These are phyloP conservation scores for Enteromius viviparus DNA, from an alignment of 2,797 vertebrate species.

Conservation along the genomic window DNA sequence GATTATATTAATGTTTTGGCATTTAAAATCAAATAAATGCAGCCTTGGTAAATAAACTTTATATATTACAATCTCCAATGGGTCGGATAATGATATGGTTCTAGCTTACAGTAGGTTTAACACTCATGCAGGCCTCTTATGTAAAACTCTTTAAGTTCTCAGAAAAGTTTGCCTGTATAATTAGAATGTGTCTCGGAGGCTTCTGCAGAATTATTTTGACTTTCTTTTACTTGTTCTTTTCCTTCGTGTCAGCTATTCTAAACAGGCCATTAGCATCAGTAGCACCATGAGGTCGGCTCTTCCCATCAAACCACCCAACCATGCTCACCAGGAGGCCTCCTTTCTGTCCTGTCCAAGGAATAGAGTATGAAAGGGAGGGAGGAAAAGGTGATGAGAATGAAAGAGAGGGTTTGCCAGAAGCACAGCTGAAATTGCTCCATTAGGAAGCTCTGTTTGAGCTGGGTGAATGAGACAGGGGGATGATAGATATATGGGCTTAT, in stretches of 20 bases:
- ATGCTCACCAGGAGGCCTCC: slow-evolving; percentile 48
- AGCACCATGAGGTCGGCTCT: background rate
- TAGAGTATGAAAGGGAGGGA: slow-evolving; percentile 11
- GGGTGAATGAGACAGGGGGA: slow-evolving; percentile 61
- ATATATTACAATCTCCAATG: too few relatives aligned
- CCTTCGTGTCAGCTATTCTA: slow-evolving; percentile 15
- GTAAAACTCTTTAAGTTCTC: background rate
- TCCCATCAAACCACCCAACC: slow-evolving; percentile 16
- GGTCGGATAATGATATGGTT: background rate
- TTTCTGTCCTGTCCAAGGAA: slow-evolving; percentile 39
- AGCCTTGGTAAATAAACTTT: too few relatives aligned
- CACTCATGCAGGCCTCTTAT: background rate
- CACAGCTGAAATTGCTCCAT: slow-evolving; percentile 75
- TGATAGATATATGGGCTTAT: slow-evolving; percentile 40
- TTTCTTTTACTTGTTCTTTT: slow-evolving; percentile 10
- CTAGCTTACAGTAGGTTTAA: background rate
- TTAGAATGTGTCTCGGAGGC: background rate
- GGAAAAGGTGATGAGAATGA: slow-evolving; percentile 48
- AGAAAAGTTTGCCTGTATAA: background rate
- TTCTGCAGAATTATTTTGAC: background rate
- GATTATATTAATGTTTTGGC: background rate
- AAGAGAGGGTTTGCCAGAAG: slow-evolving; percentile 69
- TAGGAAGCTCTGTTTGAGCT: slow-evolving; percentile 70
- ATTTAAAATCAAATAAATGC: background rate
- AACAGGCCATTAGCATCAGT: slow-evolving; percentile 20